Evolutionary conservation across 2,797 vertebrate species (phyloP).

Genomic region (Brachyrhaphis roseni): DNA sequence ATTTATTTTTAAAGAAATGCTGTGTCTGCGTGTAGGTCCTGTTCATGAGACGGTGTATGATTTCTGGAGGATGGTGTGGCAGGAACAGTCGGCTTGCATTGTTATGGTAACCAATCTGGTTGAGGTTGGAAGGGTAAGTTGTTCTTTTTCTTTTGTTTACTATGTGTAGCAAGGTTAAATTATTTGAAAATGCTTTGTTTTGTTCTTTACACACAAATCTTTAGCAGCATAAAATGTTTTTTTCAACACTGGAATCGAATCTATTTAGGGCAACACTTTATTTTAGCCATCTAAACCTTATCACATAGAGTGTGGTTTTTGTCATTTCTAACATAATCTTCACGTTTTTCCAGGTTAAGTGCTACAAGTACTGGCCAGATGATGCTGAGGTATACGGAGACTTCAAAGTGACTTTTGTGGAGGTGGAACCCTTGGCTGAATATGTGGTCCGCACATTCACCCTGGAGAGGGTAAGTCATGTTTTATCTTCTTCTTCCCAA

Average conservation of each 20-base stretch:
- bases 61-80: constrained; percentile 99
- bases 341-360: constrained; percentile 88
- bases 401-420: constrained; percentile 97
- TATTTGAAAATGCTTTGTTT: neutral
- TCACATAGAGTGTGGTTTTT: neutral
- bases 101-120: constrained; percentile 99
- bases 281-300: neutral
- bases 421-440: constrained; percentile 96
- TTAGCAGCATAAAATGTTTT: neutral
- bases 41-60: constrained; percentile 99
- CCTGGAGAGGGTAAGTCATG: constrained; percentile 90
- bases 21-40: constrained; percentile 82
- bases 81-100: constrained; percentile 97
- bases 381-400: constrained; percentile 97
- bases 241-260: neutral
- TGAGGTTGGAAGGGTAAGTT: constrained; percentile 96
- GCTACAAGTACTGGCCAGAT: constrained; percentile 99
- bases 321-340: neutral
- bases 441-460: constrained; percentile 98
- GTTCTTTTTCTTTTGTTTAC: constrained; percentile 2
- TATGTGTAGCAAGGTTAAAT: neutral
- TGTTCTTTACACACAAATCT: constrained; percentile 2
- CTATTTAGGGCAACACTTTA: neutral
- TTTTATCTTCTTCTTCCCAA: neutral
- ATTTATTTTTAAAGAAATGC: neutral